Evolutionary conservation across 2,797 vertebrate species (phyloP).

Genomic region (Orientallactaga sibirica): DNA sequence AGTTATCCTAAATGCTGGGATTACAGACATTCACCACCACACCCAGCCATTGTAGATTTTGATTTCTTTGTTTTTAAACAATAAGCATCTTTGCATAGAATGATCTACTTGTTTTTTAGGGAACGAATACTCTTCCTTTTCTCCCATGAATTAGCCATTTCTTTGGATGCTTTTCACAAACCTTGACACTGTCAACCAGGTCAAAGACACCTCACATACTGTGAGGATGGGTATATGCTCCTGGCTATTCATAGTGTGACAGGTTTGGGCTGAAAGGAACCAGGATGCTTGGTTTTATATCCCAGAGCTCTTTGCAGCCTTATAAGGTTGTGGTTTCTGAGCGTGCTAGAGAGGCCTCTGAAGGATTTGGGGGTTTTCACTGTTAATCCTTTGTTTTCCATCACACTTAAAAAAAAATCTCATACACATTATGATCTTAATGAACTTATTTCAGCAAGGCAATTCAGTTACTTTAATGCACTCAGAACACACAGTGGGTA

Average conservation of each 20-base stretch:
- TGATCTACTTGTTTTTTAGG: conserved; percentile 17
- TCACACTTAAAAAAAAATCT: conserved; percentile 34
- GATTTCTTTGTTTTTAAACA: conserved; percentile 6
- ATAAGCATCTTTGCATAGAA: conserved; percentile 40
- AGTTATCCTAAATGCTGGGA: not conserved
- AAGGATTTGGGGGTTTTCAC: conserved; percentile 37
- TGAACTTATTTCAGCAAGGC: conserved; percentile 57
- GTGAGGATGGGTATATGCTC: not conserved
- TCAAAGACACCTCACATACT: not conserved
- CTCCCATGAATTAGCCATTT: not conserved
- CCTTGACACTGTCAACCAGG: not conserved
- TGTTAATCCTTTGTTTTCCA: conserved; percentile 43
- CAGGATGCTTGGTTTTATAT: not conserved
- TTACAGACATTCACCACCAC: not conserved
- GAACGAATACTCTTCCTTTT: not conserved
- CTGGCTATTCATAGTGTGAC: not conserved
- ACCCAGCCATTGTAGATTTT: not conserved
- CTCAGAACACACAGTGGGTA: conserved; percentile 44
- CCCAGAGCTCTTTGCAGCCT: conserved; percentile 18
- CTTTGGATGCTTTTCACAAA: conserved; percentile 2
- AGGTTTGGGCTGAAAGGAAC: conserved; percentile 29
- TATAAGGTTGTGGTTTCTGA: conserved; percentile 28
- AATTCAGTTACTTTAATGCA: conserved; percentile 58
- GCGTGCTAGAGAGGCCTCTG: not conserved
- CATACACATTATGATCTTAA: conserved; percentile 61